These are phyloP conservation scores for Andrena bucephala DNA, from an alignment of 2,888 invertebrate species.

Conservation along the genomic window DNA sequence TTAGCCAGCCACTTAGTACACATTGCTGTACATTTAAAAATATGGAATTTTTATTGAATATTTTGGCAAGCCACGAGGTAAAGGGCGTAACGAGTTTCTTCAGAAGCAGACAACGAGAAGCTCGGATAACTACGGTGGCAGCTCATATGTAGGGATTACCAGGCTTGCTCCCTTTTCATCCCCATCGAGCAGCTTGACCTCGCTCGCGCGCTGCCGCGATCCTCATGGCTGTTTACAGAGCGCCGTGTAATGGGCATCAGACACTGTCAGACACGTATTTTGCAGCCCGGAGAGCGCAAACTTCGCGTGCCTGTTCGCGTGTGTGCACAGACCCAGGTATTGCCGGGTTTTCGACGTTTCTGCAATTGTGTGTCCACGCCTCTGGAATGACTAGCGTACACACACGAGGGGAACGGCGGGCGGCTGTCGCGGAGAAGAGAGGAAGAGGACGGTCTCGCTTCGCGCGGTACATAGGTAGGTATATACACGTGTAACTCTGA, in stretches of 20 bases:
- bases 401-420: neutral
- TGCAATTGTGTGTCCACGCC: constrained; percentile 3
- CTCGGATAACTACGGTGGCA: constrained; percentile 48
- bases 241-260: constrained; percentile 51
- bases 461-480: too few species aligned
- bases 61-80: neutral
- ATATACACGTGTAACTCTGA: neutral
- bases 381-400: neutral
- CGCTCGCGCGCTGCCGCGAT: constrained; percentile 25
- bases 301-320: constrained; percentile 45
- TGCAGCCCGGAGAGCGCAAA: constrained; percentile 37
- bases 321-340: constrained; percentile 34
- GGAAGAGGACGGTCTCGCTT: neutral
- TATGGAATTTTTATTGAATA: neutral
- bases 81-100: constrained; percentile 5
- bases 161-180: constrained; percentile 66
- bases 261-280: constrained; percentile 39
- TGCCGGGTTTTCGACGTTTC: constrained; percentile 45
- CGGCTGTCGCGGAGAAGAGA: neutral
- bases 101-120: constrained; percentile 2
- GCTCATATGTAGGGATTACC: constrained; percentile 79
- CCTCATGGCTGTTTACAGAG: constrained; percentile 66
- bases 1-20: too few species aligned
- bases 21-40: too few species aligned
- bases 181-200: constrained; percentile 56